phyloP scores from a whole-genome alignment of 2,113 vertebrate species.

The Terrapene triunguis region DNA sequence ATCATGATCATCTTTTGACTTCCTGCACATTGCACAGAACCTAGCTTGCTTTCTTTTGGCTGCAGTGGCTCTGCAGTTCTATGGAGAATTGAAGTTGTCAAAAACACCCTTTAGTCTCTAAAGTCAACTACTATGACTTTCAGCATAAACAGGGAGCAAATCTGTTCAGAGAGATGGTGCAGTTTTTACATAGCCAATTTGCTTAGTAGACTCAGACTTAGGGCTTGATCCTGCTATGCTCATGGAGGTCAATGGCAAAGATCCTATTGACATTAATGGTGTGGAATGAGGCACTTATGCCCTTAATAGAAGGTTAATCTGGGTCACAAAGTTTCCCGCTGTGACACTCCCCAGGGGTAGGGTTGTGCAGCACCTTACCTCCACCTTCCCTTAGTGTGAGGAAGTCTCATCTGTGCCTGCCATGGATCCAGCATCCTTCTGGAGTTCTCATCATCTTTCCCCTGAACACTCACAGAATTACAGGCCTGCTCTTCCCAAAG shows the following conservation, averaged over 20 bases:
- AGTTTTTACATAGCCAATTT: not conserved
- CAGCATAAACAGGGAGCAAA: not conserved
- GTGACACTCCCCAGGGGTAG: no score
- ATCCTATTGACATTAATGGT: not conserved
- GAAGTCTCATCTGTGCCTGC: no score
- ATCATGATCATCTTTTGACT: no score
- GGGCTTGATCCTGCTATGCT: not conserved
- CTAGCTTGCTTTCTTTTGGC: not conserved
- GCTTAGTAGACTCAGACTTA: not conserved
- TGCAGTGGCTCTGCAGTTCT: not conserved
- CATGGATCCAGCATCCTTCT: no score
- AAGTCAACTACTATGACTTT: not conserved
- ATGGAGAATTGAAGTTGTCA: not conserved
- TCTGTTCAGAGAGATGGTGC: not conserved
- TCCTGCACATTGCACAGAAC: not conserved
- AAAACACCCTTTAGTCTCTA: not conserved
- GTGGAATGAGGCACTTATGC: not conserved
- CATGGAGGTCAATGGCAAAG: not conserved
- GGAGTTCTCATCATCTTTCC: no score
- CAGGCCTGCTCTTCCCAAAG: no score
- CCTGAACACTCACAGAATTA: no score
- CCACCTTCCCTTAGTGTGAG: no score
- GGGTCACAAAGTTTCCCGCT: not conserved
- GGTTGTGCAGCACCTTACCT: no score
- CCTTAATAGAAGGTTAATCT: conserved; percentile 1